Percentiles rank a stretch among this genome's conserved stretches.
Evolutionary conservation across 2,113 vertebrate species (phyloP).

Genomic region (Phrynosoma platyrhinos): DNA sequence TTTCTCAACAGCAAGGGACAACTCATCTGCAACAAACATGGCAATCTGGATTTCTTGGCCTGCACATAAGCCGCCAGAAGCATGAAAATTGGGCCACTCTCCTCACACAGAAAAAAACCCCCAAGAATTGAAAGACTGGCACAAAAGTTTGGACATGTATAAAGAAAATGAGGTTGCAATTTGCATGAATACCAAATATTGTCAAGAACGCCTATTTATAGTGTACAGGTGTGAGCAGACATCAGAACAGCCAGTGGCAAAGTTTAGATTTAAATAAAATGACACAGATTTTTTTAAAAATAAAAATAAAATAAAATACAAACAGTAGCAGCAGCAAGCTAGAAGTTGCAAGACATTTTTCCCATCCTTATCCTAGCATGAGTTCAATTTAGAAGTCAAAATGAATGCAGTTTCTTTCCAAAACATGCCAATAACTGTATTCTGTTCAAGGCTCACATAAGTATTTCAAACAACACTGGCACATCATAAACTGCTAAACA

Average conservation of each 20-base stretch:
- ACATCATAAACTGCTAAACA: slow-evolving; percentile 32
- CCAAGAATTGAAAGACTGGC: slow-evolving; percentile 19
- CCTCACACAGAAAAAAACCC: not conserved
- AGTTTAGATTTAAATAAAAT: slow-evolving; percentile 36
- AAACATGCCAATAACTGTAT: slow-evolving; percentile 27
- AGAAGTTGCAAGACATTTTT: slow-evolving; percentile 21
- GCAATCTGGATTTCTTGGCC: slow-evolving; percentile 17
- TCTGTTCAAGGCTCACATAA: not conserved
- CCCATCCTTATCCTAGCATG: not conserved
- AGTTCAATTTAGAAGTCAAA: slow-evolving; percentile 29
- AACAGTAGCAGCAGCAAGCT: slow-evolving; percentile 32
- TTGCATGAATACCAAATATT: slow-evolving; percentile 52
- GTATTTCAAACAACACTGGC: not conserved
- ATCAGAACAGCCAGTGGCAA: slow-evolving; percentile 32
- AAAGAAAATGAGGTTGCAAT: slow-evolving; percentile 39
- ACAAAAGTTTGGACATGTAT: slow-evolving; percentile 22
- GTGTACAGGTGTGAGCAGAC: slow-evolving; percentile 33
- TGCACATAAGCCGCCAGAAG: slow-evolving; percentile 14
- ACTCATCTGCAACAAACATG: not conserved
- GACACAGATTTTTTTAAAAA: not conserved
- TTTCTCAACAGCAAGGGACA: slow-evolving; percentile 35
- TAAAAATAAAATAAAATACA: not conserved
- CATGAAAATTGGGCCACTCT: not conserved
- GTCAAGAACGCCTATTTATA: slow-evolving; percentile 39
- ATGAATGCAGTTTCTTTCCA: slow-evolving; percentile 17